Evolutionary conservation across 2,888 invertebrate genomes (phyloP).

Genomic region (Machimus rusticus): DNA sequence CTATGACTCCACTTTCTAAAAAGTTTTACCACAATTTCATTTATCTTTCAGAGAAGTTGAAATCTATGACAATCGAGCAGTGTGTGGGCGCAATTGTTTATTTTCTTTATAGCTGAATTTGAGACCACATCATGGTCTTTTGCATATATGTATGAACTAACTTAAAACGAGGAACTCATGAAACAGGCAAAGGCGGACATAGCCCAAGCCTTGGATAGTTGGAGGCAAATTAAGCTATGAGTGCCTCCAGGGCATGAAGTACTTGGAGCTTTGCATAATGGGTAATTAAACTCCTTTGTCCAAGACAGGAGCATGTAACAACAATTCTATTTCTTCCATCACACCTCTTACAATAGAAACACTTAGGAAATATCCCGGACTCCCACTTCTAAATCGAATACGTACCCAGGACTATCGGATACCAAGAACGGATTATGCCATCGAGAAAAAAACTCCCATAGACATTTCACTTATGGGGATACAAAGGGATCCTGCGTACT

Average conservation of each 20-base stretch:
- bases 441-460: constrained; percentile 59
- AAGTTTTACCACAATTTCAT: not conserved
- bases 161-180: constrained; percentile 60
- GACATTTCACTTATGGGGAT: constrained; percentile 59
- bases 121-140: constrained; percentile 63
- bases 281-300: constrained; percentile 52
- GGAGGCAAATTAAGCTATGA: constrained; percentile 60
- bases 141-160: constrained; percentile 62
- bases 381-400: constrained; percentile 59
- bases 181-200: constrained; percentile 59
- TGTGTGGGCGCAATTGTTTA: constrained; percentile 58
- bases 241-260: constrained; percentile 61
- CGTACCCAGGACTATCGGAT: constrained; percentile 59
- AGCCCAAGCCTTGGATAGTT: constrained; percentile 54
- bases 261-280: constrained; percentile 61
- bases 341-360: constrained; percentile 53
- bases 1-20: not conserved
- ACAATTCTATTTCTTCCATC: not conserved
- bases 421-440: constrained; percentile 55
- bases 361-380: constrained; percentile 62
- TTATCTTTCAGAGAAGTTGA: constrained; percentile 50
- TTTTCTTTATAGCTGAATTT: constrained; percentile 64
- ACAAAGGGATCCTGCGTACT: constrained; percentile 61
- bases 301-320: not conserved
- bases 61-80: constrained; percentile 58